Conservation (phyloP, 2,113 vertebrate species). For the Pogona vitticeps region DNA sequence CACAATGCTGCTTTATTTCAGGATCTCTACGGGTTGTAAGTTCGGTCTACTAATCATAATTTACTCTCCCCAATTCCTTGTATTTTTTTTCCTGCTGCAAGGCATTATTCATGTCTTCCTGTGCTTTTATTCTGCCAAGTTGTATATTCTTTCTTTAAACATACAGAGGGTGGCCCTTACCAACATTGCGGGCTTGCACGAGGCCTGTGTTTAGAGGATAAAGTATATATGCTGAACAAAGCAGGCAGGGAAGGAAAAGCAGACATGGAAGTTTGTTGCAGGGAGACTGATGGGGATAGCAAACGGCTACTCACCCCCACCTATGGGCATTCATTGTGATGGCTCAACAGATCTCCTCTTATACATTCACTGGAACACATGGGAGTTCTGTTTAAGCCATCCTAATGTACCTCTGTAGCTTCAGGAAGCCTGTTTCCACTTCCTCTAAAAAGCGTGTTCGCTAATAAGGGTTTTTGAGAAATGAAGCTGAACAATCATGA, state of each 20-base stretch:
- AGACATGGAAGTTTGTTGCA: background rate
- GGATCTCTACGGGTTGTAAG: constrained; percentile 25
- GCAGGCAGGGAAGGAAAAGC: background rate
- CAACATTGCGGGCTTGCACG: background rate
- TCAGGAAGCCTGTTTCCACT: too few species aligned
- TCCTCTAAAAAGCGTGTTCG: too few species aligned
- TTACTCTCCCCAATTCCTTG: constrained; percentile 39
- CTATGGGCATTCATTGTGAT: too few species aligned
- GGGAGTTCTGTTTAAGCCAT: too few species aligned
- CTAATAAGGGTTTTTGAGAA: background rate
- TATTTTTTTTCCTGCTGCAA: constrained; percentile 18
- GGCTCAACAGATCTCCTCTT: too few species aligned
- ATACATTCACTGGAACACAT: too few species aligned
- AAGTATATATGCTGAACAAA: background rate
- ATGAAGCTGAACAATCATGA: background rate
- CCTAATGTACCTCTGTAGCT: too few species aligned
- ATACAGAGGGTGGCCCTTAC: background rate
- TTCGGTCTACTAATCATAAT: constrained; percentile 34
- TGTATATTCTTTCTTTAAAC: constrained; percentile 38
- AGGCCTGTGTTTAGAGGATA: constrained; percentile 7
- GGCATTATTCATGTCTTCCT: constrained; percentile 40
- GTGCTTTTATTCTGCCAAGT: constrained; percentile 32
- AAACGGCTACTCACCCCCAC: background rate
- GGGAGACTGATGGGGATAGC: background rate
- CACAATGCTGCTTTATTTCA: constrained; percentile 47